Evolutionary conservation across 2,113 vertebrate genomes (phyloP), one percentile per base, ranked within the genome.

Genomic region (Emydocephalus ijimae): DNA sequence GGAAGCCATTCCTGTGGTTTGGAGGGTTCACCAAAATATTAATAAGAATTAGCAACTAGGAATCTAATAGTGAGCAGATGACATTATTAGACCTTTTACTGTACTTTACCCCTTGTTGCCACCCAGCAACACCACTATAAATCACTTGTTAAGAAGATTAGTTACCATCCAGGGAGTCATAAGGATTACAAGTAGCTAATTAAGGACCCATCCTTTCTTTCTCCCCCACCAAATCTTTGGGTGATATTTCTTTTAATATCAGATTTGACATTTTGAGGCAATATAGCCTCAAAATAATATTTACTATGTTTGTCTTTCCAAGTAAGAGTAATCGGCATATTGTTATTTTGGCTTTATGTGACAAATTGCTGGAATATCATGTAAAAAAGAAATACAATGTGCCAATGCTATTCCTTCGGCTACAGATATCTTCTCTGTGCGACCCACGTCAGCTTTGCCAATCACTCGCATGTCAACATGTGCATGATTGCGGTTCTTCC

Each of bases 31-130:
- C 69, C 7, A 8, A 59, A 81, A 81, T 81, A 81, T 81, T 43
- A 81, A 81, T 43, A 81, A 34, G n/a, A 74, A 81, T 81, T 39
- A 43, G 69, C 69, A 81, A 43, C 6, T 39, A 39, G 92, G 96
- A 95, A 92, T 89, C 94, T 94, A 94, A 94, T 91, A 94, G 95
- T 94, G 96, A 95, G 86, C 95, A 89, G 94, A 96, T 93, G 85
- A 91, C 93, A 95, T 45, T 85, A 52, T 92, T 94, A 94, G 93
- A 94, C 94, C 95, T 92, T 97, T 95, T 90, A 93, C 81, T 92
- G 94, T 4, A 90, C 93, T 95, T 92, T 93, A 91, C 10, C 88
- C 89, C 88, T 15, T 57, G 21, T 95, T 92, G n/a, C 93, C 96
- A 93, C 91, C 92, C 90, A 89, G 50, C 90, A 93, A 95, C 93